phyloP scores from a whole-genome alignment of 2,797 vertebrate genomes.

The Sebastes cheni region DNA sequence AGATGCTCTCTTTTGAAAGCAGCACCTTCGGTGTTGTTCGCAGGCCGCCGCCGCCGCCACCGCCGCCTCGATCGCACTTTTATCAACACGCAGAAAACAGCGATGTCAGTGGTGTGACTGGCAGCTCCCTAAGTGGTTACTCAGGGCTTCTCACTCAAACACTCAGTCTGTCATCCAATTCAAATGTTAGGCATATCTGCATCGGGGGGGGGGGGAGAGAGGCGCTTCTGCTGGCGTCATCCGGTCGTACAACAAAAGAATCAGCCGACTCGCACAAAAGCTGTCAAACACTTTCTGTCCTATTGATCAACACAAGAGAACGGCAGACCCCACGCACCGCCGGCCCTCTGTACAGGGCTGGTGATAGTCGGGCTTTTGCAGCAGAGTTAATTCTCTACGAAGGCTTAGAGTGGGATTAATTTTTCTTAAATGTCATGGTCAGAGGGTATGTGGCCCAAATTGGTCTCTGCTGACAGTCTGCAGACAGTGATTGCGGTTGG shows the following conservation, averaged over 20 bases:
- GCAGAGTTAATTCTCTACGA: constrained; percentile 51
- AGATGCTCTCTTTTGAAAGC: constrained; percentile 14
- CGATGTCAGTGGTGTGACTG: constrained; percentile 14
- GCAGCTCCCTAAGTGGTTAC: constrained; percentile 41
- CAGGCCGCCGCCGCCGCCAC: not conserved
- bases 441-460: constrained; percentile 68
- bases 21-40: not conserved
- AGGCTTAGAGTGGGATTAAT: constrained; percentile 61
- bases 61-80: not conserved
- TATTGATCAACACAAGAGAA: constrained; percentile 47
- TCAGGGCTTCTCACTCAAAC: constrained; percentile 27
- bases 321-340: not conserved
- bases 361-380: constrained; percentile 15
- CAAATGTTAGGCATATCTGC: constrained; percentile 21
- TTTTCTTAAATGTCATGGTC: constrained; percentile 73
- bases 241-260: constrained; percentile 12
- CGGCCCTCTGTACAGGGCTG: constrained; percentile 4
- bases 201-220: not conserved
- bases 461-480: constrained; percentile 68
- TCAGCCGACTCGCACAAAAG: constrained; percentile 4
- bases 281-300: constrained; percentile 45
- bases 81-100: constrained; percentile 15
- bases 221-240: constrained; percentile 11
- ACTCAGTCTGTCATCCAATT: constrained; percentile 22
- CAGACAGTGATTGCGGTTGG: constrained; percentile 67